These are phyloP conservation scores for Porites lobata DNA, from an alignment of 92 coral and sea anemone species.

Conservation along the genomic window DNA sequence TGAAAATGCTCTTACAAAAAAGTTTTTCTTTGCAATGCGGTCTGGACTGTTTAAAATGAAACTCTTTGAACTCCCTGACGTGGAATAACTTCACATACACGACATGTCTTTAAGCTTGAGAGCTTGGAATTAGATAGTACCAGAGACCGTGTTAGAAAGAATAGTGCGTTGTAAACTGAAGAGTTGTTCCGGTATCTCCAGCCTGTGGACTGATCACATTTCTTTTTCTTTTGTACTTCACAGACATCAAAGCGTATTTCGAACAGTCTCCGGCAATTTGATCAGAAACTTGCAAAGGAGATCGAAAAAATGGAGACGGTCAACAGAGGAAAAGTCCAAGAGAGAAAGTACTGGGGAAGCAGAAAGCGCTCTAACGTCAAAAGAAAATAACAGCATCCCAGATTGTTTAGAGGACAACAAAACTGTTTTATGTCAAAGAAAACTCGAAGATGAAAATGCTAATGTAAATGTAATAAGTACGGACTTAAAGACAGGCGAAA, in stretches of 20 bases:
- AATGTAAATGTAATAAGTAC: not conserved
- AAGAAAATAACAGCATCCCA: conserved; percentile 22
- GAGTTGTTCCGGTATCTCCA: too few relatives aligned
- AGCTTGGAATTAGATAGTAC: too few relatives aligned
- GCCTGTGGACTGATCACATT: too few relatives aligned
- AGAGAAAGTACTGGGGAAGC: conserved; percentile 7
- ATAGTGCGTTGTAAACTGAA: too few relatives aligned
- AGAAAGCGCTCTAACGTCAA: conserved; percentile 24
- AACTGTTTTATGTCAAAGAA: not conserved
- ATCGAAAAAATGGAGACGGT: conserved; percentile 88
- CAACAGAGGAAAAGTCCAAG: conserved; percentile 75
- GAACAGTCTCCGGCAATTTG: conserved; percentile 77
- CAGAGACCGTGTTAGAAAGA: too few relatives aligned
- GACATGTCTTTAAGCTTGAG: too few relatives aligned
- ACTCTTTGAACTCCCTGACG: too few relatives aligned
- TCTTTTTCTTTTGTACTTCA: not conserved
- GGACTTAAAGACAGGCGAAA: not conserved
- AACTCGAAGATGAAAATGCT: conserved; percentile 33
- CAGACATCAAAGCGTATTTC: conserved; percentile 73
- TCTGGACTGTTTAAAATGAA: too few relatives aligned
- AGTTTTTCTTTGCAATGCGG: too few relatives aligned
- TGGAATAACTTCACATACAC: too few relatives aligned
- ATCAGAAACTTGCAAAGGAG: conserved; percentile 80
- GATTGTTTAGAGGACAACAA: not conserved
- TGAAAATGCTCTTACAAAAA: too few relatives aligned